Percentiles rank a stretch among this genome's conserved stretches.
Conservation (phyloP, 2,888 invertebrate species). For the Ferrisia virgata region DNA sequence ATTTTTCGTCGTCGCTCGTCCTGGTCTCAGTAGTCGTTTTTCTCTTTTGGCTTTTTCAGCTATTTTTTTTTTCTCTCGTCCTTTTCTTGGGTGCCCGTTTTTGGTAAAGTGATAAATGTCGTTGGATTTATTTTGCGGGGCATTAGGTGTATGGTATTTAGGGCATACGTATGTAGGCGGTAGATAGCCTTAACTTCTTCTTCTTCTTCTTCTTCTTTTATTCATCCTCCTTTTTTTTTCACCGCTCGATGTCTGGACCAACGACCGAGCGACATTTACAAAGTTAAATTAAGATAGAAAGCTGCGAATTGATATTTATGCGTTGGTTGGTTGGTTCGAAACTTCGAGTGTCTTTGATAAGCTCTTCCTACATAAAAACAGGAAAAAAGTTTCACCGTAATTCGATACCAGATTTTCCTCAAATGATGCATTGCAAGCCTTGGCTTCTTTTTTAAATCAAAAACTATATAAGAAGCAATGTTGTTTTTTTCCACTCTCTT, state of each 20-base stretch:
- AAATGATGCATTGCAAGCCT: neutral
- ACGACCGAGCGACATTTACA: neutral
- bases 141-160: neutral
- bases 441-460: neutral
- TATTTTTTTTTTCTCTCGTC: neutral
- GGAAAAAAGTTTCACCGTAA: neutral
- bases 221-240: neutral
- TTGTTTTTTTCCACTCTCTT: neutral
- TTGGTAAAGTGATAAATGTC: neutral
- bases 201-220: too few species aligned
- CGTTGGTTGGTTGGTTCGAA: too few species aligned
- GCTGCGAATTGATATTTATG: neutral
- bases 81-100: neutral
- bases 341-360: neutral
- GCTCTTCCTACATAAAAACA: neutral
- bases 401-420: neutral
- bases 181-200: too few species aligned
- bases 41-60: neutral
- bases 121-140: neutral
- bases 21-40: neutral
- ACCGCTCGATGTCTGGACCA: neutral
- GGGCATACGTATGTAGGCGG: neutral
- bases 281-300: neutral
- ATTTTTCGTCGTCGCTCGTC: too few species aligned
- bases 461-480: too few species aligned